Evolutionary conservation across 2,888 invertebrate species (phyloP), one percentile per base, ranked within the genome.

Genomic region (Phyllotreta cruciferae): DNA sequence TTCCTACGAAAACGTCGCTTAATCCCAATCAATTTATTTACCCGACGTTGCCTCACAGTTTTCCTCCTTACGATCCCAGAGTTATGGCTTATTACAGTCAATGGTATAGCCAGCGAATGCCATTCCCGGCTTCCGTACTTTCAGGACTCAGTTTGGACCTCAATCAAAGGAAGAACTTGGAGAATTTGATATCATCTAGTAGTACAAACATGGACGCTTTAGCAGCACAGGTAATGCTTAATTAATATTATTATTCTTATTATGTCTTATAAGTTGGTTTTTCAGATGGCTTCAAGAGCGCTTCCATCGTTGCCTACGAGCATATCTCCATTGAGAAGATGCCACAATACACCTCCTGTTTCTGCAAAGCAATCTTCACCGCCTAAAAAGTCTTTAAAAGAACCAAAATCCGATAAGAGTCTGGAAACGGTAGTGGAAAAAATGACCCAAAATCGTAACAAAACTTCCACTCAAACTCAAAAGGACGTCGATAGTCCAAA

Each of bases 1-100:
- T 82, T 62, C 63, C 78, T 5, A 78, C 80, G 39, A 80, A 81
- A 6, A 80, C 79, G 2, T 50, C 65, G 41, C 65, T 81, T 62
- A 78, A 74, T 58, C 81, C 81, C 3, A 79, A 79, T 68, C 80
- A 79, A 66, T 80, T 80, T 67, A 68, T 80, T 50, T 80, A 77
- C 65, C 76, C 78, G 5, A 62, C 73, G 7, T 73, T 75, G 1
- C 75, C 78, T 1, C 75, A 77, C 0, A 78, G 78, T 3, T 81
- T 80, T 67, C 78, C 81, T 0, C 61, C 78, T 1, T 82, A 81
- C 64, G 81, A 82, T 70, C 81, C 81, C 1, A 64, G 80, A 44
- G 73, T 81, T 41, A 78, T 81, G 79, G 79, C 80, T 0, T 81
- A 80, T 66, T 79, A 80, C 54, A 77, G 73, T 49, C 68, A 79